Percentiles rank a stretch among this genome's conserved stretches.
Evolutionary conservation across 2,797 vertebrate species (phyloP).

Genomic region (Chiloscyllium punctatum): DNA sequence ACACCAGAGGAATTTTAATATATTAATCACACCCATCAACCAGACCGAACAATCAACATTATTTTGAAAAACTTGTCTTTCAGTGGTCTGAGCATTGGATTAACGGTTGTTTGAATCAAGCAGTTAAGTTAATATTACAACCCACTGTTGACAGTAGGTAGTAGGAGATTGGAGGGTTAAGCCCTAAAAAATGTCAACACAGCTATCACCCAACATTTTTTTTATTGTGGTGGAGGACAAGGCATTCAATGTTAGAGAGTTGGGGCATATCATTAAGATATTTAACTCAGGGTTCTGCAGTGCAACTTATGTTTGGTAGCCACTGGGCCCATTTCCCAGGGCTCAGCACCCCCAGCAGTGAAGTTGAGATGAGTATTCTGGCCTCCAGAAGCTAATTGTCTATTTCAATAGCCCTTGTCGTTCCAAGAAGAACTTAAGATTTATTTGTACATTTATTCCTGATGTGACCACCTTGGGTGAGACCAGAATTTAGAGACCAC

Average conservation of each 20-base stretch:
- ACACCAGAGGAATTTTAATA: conserved; percentile 1
- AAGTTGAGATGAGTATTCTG: too few species aligned
- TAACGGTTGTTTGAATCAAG: neutral
- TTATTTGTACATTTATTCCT: too few species aligned
- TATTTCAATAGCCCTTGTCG: neutral
- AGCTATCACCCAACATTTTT: neutral
- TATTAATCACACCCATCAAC: neutral
- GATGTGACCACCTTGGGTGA: too few species aligned
- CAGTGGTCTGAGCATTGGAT: neutral
- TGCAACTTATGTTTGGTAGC: neutral
- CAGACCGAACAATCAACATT: neutral
- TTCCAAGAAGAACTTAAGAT: neutral
- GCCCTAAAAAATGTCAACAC: neutral
- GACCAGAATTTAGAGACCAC: too few species aligned
- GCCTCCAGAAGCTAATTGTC: neutral
- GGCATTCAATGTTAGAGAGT: neutral
- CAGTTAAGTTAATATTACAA: neutral
- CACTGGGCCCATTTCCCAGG: too few species aligned
- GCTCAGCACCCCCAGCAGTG: too few species aligned
- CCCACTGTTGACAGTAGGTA: too few species aligned
- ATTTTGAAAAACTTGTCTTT: neutral
- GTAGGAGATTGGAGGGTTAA: neutral
- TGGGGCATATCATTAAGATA: neutral
- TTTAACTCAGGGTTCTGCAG: neutral
- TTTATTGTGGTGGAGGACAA: too few species aligned